Evolutionary conservation across 92 coral and sea anemone genomes (phyloP).

Genomic region (Palythoa grandis): DNA sequence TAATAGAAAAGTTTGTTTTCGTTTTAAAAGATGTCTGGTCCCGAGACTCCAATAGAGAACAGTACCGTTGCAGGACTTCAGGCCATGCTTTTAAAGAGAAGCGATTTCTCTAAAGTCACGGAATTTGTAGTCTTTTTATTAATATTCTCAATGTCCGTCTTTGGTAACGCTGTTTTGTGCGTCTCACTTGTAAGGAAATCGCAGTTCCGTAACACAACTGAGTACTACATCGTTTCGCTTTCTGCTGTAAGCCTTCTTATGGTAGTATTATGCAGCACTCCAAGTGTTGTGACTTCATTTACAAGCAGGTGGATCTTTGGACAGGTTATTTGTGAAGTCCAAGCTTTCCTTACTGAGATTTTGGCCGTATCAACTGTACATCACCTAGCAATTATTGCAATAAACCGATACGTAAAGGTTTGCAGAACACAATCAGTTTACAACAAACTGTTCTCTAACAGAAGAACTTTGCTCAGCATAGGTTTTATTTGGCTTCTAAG

Average conservation of each 20-base stretch:
- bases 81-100: not conserved
- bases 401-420: conserved; percentile 24
- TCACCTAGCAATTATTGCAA: conserved; percentile 7
- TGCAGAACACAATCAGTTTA: not conserved
- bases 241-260: not conserved
- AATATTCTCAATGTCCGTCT: not conserved
- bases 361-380: conserved; percentile 1
- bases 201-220: conserved; percentile 8
- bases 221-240: not conserved
- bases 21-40: not conserved
- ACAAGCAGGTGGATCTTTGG: conserved; percentile 5
- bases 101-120: not conserved
- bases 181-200: not conserved
- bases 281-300: not conserved
- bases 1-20: too few species aligned
- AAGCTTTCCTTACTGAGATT: conserved; percentile 15
- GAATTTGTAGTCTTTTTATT: not conserved
- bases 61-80: not conserved
- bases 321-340: not conserved
- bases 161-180: not conserved
- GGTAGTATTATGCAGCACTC: not conserved
- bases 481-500: not conserved
- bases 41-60: not conserved
- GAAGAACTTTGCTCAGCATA: not conserved
- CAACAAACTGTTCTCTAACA: not conserved